Evolutionary conservation across 2,888 invertebrate species (phyloP).

Genomic region (Gonocerus acuteangulatus): DNA sequence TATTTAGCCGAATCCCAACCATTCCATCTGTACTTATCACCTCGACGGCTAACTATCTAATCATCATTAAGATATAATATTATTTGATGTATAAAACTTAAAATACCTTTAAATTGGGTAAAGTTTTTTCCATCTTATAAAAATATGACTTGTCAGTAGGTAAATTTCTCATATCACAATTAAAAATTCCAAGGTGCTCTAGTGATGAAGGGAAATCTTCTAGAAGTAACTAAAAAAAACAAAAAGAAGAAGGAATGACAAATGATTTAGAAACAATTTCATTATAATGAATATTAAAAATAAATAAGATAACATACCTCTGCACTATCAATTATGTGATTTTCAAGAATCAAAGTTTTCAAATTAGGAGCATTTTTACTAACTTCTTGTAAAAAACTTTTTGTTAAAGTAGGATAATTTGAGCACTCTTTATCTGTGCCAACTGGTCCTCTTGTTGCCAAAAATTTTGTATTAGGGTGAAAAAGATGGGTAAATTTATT

Average conservation of each 20-base stretch:
- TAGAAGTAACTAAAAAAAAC: conserved; percentile 51
- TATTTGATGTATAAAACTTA: too few relatives aligned
- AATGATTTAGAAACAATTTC: background rate
- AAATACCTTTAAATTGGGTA: conserved; percentile 50
- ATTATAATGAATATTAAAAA: background rate
- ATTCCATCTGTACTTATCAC: too few relatives aligned
- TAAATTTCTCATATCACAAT: conserved; percentile 48
- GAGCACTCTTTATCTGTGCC: conserved; percentile 8
- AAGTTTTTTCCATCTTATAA: conserved; percentile 48
- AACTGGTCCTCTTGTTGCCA: conserved; percentile 29
- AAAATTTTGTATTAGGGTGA: conserved; percentile 29
- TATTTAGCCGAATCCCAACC: too few relatives aligned
- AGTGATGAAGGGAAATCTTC: conserved; percentile 57
- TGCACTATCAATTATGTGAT: conserved; percentile 32
- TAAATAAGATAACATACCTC: conserved; percentile 22
- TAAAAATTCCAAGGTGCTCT: conserved; percentile 53
- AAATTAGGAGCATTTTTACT: conserved; percentile 32
- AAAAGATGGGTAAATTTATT: conserved; percentile 30
- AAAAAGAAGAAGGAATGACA: too few relatives aligned
- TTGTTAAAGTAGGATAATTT: conserved; percentile 11
- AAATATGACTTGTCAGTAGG: conserved; percentile 49
- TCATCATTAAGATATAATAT: too few relatives aligned
- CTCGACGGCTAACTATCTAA: too few relatives aligned
- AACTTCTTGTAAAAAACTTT: conserved; percentile 24
- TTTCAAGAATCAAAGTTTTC: conserved; percentile 33